Conservation (phyloP, 2,797 vertebrate species). For the Danio kyathit region DNA sequence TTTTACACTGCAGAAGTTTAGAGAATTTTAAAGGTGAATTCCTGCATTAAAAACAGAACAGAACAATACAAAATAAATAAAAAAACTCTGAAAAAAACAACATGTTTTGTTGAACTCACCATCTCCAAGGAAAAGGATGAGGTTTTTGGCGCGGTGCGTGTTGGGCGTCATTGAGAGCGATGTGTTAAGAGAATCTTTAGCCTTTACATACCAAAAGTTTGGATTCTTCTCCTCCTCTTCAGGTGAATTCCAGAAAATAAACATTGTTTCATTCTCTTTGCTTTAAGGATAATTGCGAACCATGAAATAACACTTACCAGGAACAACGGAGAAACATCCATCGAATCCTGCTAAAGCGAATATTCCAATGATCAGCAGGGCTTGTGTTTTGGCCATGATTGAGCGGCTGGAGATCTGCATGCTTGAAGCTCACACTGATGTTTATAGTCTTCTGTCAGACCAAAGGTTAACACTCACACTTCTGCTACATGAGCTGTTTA, state of each 20-base stretch:
- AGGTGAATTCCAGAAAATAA: slow-evolving; percentile 2
- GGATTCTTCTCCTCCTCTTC: slow-evolving; percentile 77
- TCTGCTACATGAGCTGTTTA: slow-evolving; percentile 18
- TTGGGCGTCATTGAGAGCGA: slow-evolving; percentile 74
- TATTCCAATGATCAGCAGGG: slow-evolving; percentile 64
- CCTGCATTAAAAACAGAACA: no score
- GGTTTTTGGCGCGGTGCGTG: slow-evolving; percentile 75
- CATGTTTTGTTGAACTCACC: slow-evolving; percentile 70
- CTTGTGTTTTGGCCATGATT: slow-evolving; percentile 66
- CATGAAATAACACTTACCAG: slow-evolving; percentile 70
- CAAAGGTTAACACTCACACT: slow-evolving; percentile 71
- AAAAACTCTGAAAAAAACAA: no score
- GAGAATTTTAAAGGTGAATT: no score
- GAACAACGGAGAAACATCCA: slow-evolving; percentile 43
- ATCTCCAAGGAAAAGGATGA: slow-evolving; percentile 84
- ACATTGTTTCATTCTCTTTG: neutral
- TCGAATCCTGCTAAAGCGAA: slow-evolving; percentile 67
- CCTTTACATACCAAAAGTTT: slow-evolving; percentile 82
- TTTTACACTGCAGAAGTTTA: no score
- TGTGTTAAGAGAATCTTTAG: slow-evolving; percentile 66
- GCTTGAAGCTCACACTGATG: neutral
- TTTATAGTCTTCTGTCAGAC: slow-evolving; percentile 55
- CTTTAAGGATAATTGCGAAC: neutral
- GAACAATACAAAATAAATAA: no score
- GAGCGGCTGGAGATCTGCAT: neutral